Conservation (phyloP, 2,888 invertebrate species). For the Notocelia uddmanniana region DNA sequence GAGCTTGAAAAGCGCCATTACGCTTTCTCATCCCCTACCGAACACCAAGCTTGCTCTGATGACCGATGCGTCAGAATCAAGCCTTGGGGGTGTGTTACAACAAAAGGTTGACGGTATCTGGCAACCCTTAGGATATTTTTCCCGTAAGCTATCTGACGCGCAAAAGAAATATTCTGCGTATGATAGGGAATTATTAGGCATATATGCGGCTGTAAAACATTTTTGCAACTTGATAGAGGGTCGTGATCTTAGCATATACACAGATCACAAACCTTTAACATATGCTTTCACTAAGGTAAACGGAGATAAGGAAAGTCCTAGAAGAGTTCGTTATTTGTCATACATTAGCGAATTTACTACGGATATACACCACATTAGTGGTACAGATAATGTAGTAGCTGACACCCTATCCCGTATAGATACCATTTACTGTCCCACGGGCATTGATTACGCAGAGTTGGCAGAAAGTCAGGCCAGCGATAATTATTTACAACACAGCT, state of each 20-base stretch:
- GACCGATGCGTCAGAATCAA: neutral
- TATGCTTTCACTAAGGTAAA: slow-evolving; percentile 3
- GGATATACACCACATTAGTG: neutral
- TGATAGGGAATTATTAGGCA: neutral
- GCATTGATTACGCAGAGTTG: slow-evolving; percentile 5
- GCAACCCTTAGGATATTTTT: slow-evolving; percentile 9
- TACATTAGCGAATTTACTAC: slow-evolving; percentile 13
- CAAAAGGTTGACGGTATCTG: neutral
- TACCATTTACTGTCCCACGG: slow-evolving; percentile 1
- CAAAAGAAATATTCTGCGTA: slow-evolving; percentile 1
- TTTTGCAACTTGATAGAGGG: slow-evolving; percentile 7
- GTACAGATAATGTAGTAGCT: slow-evolving; percentile 4
- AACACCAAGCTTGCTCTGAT: slow-evolving; percentile 1
- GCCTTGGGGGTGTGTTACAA: neutral
- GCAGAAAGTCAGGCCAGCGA: neutral
- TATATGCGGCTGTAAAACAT: neutral
- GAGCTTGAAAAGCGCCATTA: no score
- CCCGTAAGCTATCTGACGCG: neutral
- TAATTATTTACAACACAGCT: neutral
- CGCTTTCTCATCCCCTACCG: slow-evolving; percentile 4
- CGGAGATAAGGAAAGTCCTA: neutral
- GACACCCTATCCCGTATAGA: slow-evolving; percentile 4
- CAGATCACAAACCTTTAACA: slow-evolving; percentile 7
- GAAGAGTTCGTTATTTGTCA: slow-evolving; percentile 1
- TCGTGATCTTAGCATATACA: slow-evolving; percentile 4